Evolutionary conservation across 1,140 invertebrate genomes (phyloP).

Genomic region (Heliconius melpomene): DNA sequence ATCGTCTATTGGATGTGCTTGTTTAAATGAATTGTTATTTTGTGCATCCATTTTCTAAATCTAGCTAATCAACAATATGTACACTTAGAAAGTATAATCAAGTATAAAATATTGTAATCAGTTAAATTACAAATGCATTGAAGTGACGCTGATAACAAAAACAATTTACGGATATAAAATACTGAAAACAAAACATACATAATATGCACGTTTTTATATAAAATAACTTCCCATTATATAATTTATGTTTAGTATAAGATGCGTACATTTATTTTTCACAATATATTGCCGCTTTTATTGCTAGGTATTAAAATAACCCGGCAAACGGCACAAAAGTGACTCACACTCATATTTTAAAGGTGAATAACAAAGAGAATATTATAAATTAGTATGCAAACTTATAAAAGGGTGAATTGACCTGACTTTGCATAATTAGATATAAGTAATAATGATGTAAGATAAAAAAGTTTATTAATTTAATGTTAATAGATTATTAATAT

Average conservation of each 20-base stretch:
- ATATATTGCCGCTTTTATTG: not conserved
- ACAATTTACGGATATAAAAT: constrained; percentile 3
- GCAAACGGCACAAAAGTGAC: not conserved
- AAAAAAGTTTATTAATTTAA: no score
- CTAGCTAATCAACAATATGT: not conserved
- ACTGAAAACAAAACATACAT: not conserved
- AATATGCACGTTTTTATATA: not conserved
- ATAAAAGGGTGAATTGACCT: not conserved
- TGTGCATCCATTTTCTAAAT: not conserved
- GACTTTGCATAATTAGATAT: not conserved
- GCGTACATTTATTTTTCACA: not conserved
- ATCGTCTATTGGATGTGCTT: not conserved
- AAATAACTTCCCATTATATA: not conserved
- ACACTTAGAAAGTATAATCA: not conserved
- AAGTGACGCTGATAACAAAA: constrained; percentile 4
- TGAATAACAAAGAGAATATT: not conserved
- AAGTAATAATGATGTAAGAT: not conserved
- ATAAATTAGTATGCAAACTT: not conserved
- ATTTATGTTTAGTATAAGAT: not conserved
- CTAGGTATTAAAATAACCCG: not conserved
- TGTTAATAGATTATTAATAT: no score
- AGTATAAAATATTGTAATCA: constrained; percentile 11
- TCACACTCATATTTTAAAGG: constrained; percentile 1
- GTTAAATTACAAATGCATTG: constrained; percentile 9
- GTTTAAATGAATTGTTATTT: not conserved